phyloP scores from a whole-genome alignment of 2,797 vertebrate genomes.

The Otus scops region DNA sequence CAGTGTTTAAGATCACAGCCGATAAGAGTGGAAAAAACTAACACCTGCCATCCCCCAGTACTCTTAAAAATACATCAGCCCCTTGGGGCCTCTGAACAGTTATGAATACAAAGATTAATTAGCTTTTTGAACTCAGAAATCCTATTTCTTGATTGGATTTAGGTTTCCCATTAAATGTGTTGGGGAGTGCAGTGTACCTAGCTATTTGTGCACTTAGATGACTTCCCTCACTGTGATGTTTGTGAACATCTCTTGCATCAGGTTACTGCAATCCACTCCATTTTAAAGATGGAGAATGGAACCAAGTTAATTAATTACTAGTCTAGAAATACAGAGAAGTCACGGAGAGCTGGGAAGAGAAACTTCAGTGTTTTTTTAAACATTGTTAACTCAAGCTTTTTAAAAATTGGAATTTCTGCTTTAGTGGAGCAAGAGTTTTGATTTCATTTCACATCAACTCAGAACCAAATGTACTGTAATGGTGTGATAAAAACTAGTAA shows the following conservation, averaged over 20 bases:
- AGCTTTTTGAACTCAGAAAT: slow-evolving; percentile 5
- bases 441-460: not conserved
- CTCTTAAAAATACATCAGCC: not conserved
- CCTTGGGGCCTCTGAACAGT: not conserved
- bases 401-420: not conserved
- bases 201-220: not conserved
- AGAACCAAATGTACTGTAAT: not conserved
- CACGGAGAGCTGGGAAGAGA: not conserved
- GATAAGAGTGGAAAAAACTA: not conserved
- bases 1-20: not conserved
- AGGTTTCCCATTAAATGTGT: not conserved
- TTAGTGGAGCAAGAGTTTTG: not conserved
- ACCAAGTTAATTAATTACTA: not conserved
- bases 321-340: not conserved
- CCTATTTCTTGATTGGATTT: not conserved
- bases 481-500: not conserved
- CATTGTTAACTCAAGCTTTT: not conserved
- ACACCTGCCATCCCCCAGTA: not conserved
- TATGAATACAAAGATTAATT: slow-evolving; percentile 32
- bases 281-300: not conserved
- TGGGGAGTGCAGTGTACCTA: not conserved
- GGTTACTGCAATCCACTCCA: not conserved
- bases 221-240: not conserved
- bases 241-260: not conserved
- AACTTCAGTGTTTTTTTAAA: not conserved